Base-by-base conservation (phyloP, 2,888 invertebrate species). In the Himalopsyche kuldschensis region DNA sequence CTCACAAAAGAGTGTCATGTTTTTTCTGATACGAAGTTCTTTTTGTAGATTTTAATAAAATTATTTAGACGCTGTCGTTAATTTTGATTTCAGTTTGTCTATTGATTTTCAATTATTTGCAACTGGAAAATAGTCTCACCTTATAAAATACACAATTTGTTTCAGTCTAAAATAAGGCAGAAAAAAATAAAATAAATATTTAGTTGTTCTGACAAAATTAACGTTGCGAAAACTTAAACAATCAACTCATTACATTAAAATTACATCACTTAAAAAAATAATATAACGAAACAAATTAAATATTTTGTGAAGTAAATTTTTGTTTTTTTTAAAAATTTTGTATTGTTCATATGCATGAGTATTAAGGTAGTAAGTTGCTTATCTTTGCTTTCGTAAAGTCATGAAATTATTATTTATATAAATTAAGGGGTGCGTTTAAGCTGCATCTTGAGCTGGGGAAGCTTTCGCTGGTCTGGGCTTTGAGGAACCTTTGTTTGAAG, bases 391-490 rank as follows among this genome's bases (percentile, higher is more conserved):
- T 69, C 30, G 27, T 30, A 69, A 1, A 15, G 69, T 69, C 27
- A 30, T 69, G 24, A 69, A 30, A 78, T 79, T 81, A 47, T 75
- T 81, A 30, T 88, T 87, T 89, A 89, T 88, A 88, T 86, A 89
- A 88, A 87, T 89, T 82, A 79, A 31, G 8, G 8, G 20, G 3
- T 69, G 20, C 20, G 69, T 11, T 69, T 69, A 69, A 27, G 55
- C 31, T 17, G 78, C 30, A 11, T 78, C 47, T 27, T 78, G 78
- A 32, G 79, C 69, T 15, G 69, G 24, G 69, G 69, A 35, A 55
- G 79, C 31, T 63, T 93, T 93, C 90, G 89, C 91, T 89, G 93
- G 93, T 88, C 92, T 91, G 88, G 93, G 92, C 89, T 91, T 91
- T 89, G 91, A 90, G 87, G 91, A 89, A 90, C 93, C 93, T 89